A percentile compares a stretch with the other conserved stretches of the same genome.
Evolutionary conservation across 2,888 invertebrate species (phyloP).

Genomic region (Mycalesis mineus): DNA sequence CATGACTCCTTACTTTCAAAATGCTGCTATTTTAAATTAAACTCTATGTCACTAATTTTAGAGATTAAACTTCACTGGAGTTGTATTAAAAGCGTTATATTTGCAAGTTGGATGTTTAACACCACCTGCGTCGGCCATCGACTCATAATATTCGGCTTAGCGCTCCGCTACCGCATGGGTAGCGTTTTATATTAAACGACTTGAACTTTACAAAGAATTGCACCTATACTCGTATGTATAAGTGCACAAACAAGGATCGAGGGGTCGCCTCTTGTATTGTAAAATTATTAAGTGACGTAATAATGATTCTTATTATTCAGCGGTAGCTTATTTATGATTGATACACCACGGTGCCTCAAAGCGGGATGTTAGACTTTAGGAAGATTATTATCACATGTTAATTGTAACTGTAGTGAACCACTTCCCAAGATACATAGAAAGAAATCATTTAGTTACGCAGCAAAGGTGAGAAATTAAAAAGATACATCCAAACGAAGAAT

Average conservation of each 20-base stretch:
- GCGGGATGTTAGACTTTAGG: no score
- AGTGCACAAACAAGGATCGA: conserved; percentile 16
- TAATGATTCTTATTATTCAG: no score
- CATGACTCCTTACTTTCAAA: conserved; percentile 41
- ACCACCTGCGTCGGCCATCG: conserved; percentile 70
- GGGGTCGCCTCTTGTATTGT: no score
- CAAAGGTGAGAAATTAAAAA: no score
- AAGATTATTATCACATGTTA: no score
- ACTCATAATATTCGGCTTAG: conserved; percentile 80
- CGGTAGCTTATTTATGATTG: no score
- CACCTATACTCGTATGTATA: background rate
- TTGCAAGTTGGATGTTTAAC: conserved; percentile 68
- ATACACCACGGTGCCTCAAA: no score
- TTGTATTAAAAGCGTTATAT: conserved; percentile 26
- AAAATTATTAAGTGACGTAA: no score
- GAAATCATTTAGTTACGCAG: no score
- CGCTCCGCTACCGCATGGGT: conserved; percentile 41
- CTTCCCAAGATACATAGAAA: no score
- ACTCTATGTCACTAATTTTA: conserved; percentile 1
- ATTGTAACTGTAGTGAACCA: no score
- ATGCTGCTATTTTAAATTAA: conserved; percentile 36
- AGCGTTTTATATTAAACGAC: conserved; percentile 42
- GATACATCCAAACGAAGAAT: no score
- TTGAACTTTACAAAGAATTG: conserved; percentile 35
- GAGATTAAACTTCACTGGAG: conserved; percentile 28